A percentile compares a stretch with the other conserved stretches of the same genome.
phyloP scores from a whole-genome alignment of 37 sponge, comb jelly and placozoan species.

The Oopsacas minuta region DNA sequence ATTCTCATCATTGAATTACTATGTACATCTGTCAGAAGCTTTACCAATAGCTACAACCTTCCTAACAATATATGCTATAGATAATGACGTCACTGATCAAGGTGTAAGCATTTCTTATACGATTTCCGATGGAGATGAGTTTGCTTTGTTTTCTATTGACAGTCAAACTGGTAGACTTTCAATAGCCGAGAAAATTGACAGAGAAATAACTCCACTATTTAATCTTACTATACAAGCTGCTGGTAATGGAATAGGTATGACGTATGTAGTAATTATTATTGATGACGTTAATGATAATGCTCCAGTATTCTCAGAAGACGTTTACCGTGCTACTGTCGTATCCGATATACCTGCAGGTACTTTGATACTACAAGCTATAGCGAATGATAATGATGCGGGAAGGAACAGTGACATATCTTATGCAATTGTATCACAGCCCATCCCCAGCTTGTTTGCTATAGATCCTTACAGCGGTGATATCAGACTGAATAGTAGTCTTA shows the following conservation, averaged over 20 bases:
- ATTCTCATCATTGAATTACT: not conserved
- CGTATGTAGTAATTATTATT: not conserved
- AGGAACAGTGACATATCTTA: not conserved
- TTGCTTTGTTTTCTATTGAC: not conserved
- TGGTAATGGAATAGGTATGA: slow-evolving; percentile 5
- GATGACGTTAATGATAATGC: not conserved
- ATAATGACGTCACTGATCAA: not conserved
- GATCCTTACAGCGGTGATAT: not conserved
- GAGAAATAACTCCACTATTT: not conserved
- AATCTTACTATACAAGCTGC: not conserved
- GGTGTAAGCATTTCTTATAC: not conserved
- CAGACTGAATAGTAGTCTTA: not conserved
- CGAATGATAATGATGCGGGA: not conserved
- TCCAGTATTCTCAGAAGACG: not conserved
- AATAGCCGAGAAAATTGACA: not conserved
- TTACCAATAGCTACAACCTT: not conserved
- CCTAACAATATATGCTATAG: not conserved
- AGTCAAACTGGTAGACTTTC: not conserved
- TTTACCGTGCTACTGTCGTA: not conserved
- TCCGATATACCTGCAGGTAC: not conserved
- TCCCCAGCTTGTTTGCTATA: not conserved
- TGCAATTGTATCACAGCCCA: not conserved
- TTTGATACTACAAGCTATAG: not conserved
- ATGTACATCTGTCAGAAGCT: not conserved
- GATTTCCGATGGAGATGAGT: not conserved